phyloP scores from a whole-genome alignment of 2,113 vertebrate species.

The Amazona guildingii region DNA sequence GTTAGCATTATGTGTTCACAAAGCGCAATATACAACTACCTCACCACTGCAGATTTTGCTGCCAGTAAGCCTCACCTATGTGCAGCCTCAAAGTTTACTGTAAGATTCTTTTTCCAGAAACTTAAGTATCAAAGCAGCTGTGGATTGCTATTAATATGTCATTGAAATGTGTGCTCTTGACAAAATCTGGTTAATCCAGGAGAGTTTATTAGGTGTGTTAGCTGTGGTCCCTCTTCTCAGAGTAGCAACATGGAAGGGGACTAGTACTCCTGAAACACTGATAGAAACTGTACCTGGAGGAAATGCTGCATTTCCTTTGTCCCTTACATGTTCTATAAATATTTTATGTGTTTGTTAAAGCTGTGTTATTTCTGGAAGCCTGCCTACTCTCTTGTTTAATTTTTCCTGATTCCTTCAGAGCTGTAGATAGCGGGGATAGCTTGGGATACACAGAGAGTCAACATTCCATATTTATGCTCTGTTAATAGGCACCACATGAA shows the following conservation, averaged over 20 bases:
- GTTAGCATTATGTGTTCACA: neutral
- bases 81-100: neutral
- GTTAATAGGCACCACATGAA: slow-evolving; percentile 69
- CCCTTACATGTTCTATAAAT: slow-evolving; percentile 73
- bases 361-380: slow-evolving; percentile 72
- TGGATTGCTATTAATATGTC: neutral
- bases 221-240: neutral
- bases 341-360: slow-evolving; percentile 68
- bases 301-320: slow-evolving; percentile 72
- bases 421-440: slow-evolving; percentile 61
- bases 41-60: neutral
- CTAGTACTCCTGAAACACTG: neutral
- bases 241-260: neutral
- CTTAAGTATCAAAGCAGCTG: neutral
- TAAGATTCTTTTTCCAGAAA: neutral
- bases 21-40: neutral
- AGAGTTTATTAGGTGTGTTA: neutral
- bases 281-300: slow-evolving; percentile 19
- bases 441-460: slow-evolving; percentile 64
- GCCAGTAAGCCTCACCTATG: neutral
- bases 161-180: neutral
- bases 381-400: slow-evolving; percentile 67
- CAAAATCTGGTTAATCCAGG: neutral
- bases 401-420: slow-evolving; percentile 50
- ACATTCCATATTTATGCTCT: slow-evolving; percentile 50